Percentiles rank a stretch among this genome's conserved stretches.
phyloP scores from a whole-genome alignment of 1,140 invertebrate species.

The Drosophila arawakana region DNA sequence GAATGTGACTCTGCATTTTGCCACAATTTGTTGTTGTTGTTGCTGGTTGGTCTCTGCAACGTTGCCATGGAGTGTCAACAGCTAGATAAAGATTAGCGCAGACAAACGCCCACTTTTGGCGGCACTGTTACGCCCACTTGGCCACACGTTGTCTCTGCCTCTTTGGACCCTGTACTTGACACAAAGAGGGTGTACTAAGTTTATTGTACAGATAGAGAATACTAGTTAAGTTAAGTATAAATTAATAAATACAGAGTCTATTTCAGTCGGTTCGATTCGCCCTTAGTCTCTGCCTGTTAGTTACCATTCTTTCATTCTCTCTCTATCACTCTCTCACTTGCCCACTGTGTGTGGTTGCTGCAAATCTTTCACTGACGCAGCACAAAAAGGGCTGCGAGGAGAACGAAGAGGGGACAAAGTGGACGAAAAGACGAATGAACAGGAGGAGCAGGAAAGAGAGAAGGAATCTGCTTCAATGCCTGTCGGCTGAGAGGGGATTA shows the following conservation, averaged over 20 bases:
- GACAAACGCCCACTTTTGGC: slow-evolving; percentile 80
- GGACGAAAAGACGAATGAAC: background rate
- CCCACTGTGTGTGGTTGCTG: slow-evolving; percentile 54
- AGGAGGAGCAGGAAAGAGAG: background rate
- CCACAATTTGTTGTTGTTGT: slow-evolving; percentile 36
- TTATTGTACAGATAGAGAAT: no score
- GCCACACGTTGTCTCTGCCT: slow-evolving; percentile 47
- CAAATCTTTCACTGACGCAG: slow-evolving; percentile 80
- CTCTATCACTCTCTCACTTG: slow-evolving; percentile 15
- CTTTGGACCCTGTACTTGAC: background rate
- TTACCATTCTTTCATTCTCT: background rate
- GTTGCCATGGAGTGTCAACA: slow-evolving; percentile 79
- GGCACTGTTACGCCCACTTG: slow-evolving; percentile 70
- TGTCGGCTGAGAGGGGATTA: slow-evolving; percentile 61
- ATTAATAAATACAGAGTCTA: no score
- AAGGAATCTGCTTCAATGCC: slow-evolving; percentile 45
- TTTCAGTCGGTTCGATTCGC: background rate
- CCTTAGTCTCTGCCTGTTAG: background rate
- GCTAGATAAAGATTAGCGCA: slow-evolving; percentile 81
- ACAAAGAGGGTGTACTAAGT: no score
- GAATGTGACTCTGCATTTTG: slow-evolving; percentile 61
- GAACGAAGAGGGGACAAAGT: background rate
- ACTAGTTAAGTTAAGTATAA: no score
- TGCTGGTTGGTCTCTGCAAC: slow-evolving; percentile 42
- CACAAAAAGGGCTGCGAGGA: slow-evolving; percentile 60